Base-by-base conservation (phyloP, 2,888 invertebrate genomes). In the Gastracanthus pulcherrimus region DNA sequence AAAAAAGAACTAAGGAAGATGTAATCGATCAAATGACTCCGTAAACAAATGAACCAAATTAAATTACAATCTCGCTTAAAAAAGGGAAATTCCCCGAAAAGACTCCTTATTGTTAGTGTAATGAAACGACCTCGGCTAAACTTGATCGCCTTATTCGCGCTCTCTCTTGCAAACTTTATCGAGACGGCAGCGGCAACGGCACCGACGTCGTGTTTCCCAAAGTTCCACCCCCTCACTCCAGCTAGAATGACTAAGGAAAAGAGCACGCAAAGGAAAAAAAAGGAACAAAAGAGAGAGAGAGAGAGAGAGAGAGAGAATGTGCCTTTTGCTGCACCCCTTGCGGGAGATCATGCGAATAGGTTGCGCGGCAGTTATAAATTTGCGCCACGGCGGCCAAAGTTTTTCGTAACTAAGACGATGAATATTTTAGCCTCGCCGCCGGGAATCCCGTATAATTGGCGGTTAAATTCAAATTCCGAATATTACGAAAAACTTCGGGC, bases 381-480 rank as follows among this genome's bases (percentile, higher is more conserved):
- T 84, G 83, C 85, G n/a, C 83, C 84, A 84, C 85, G 85, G 85
- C 85, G 84, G 58, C 48, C 51, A 87, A 89, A 88, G 85, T 88
- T 89, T 88, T 88, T 86, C 86, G 87, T 85, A 87, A 88, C 86
- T 84, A 86, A 88, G 87, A 87, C 88, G 88, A 89, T 89, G 89
- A 89, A 89, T 89, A 89, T 89, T 88, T 89, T 89, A 89, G 85
- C 86, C 62, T n/a, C 55, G n/a, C 55, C 85, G 80, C 80, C 80
- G 82, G 80, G 77, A 81, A 84, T 84, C 82, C 82, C 64, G 83
- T 79, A 85, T 86, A 86, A 86, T 86, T 86, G 86, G 89, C 88
- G 90, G 90, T 90, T 88, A 89, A 90, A 90, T 90, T 89, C 87
- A 89, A 90, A 90, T 90, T 90, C 45, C 84, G 86, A 86, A 88